phyloP scores from a whole-genome alignment of 2,113 vertebrate genomes.

The Sterna hirundo region DNA sequence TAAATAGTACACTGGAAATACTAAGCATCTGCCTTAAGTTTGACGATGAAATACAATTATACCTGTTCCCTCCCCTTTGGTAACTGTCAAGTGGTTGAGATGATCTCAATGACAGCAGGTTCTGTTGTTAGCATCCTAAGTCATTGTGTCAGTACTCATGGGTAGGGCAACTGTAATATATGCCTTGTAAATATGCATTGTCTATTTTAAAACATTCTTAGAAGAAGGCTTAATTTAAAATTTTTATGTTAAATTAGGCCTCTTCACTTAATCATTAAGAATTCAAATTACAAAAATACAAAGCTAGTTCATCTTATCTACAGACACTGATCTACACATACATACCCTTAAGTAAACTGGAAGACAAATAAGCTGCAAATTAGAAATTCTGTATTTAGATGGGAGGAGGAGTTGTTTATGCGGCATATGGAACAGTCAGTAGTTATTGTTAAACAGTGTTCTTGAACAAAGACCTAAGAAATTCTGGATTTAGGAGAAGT shows the following conservation, averaged over 20 bases:
- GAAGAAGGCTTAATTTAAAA: not conserved
- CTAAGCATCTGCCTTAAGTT: not conserved
- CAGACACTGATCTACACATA: not conserved
- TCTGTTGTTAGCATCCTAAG: not conserved
- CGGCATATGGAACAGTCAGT: not conserved
- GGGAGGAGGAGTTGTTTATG: not conserved
- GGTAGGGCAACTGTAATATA: not conserved
- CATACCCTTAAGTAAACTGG: not conserved
- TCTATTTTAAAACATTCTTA: not conserved
- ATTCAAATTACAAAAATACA: not conserved
- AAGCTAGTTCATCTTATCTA: not conserved
- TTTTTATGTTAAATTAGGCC: not conserved
- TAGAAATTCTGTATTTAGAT: not conserved
- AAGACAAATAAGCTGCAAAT: not conserved
- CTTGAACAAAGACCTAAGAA: not conserved
- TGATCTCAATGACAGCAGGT: not conserved
- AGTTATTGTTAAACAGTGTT: not conserved
- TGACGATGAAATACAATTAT: not conserved
- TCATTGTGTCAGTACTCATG: not conserved
- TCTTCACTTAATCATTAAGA: not conserved
- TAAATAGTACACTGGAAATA: not conserved
- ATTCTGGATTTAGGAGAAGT: not conserved
- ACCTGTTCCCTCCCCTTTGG: not conserved
- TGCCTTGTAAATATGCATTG: not conserved
- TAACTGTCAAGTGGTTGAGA: not conserved